Evolutionary conservation across 2,113 vertebrate genomes (phyloP), one percentile per base, ranked within the genome.

Genomic region (Leucopsar rothschildi): DNA sequence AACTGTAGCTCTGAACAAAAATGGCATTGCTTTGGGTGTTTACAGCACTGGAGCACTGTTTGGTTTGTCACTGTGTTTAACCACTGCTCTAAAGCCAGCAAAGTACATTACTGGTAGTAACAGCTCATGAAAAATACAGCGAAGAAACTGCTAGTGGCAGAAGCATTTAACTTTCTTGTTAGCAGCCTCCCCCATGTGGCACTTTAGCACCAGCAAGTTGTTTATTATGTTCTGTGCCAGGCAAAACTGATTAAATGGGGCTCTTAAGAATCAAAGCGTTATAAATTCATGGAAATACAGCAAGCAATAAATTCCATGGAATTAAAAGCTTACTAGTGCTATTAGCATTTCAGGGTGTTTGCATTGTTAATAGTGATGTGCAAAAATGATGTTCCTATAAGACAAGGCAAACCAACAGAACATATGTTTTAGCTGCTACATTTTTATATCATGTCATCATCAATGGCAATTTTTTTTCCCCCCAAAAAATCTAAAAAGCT

Each of bases 201-300:
- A 98, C 98, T 98, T 99, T 99, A 98, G 98, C 99, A 98, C 98
- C 98, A 98, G 98, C 98, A 97, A 98, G 98, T 99, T 99, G 99
- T 99, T 99, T 99, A 99, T 99, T 99, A 99, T 99, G 99, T 99
- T 98, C 98, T 88, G 97, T 98, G 98, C 99, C 98, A 98, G 98
- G 99, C 98, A 98, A 99, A 99, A 99, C 98, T 99, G 99, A 99
- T 99, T 99, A 99, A 99, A 99, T 98, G 98, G 98, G 98, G 99
- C 98, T 99, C 98, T 99, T 99, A 99, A 99, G 98, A 99, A 99
- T 99, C 98, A 99, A 99, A 99, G 99, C 98, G 98, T 99, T 99
- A 99, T 99, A 99, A 99, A 99, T 99, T 99, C 99, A 99, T 99
- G 98, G 98, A 99, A 99, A 99, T 99, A 99, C 98, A 99, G 98